Base-by-base conservation (phyloP, 1,140 invertebrate genomes). In the Papilio helenus region DNA sequence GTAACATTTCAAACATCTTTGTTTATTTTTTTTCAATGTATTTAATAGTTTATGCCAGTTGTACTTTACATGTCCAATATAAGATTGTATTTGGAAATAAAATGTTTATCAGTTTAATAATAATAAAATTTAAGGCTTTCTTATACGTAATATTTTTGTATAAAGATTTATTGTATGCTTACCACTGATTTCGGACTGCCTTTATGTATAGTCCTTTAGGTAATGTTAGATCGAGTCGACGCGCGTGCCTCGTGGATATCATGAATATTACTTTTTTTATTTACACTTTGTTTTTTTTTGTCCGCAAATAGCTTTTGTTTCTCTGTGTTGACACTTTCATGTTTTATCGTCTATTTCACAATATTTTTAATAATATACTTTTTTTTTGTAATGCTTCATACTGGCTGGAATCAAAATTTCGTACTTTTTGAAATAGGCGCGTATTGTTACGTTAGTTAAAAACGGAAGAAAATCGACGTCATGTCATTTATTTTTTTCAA, bases 151-250 rank as follows among this genome's bases (percentile, higher is more conserved):
- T 73, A 26, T 14, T 46, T 73, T 76, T 76, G n/a, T 51, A 79
- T 9, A n/a, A 68, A 74, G 44, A 76, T 58, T 77, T 34, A 77
- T 79, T 85, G 87, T 82, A 86, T 82, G 82, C 74, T 88, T 89
- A 88, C 86, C 89, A 88, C 87, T 90, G 87, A 85, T 86, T 71
- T 29, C 88, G 90, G 90, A 92, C 87, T 90, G 85, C 86, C 79
- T 85, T 79, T 85, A 61, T 84, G 82, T 89, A 87, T 89, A 90
- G 89, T 90, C 85, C 83, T 86, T 88, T 93, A 92, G 89, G 86
- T 88, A 85, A 90, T 79, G 74, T 86, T 80, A 82, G 85, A 85
- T 86, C 81, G 82, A 81, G 81, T 58, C 61, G 76, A 83, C 84
- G 74, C 51, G 74, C 74, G 26, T 39, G 74, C 49, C 74, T 77